Conservation (phyloP, 1,140 invertebrate species). For the Cyrtorhinus lividipennis region DNA sequence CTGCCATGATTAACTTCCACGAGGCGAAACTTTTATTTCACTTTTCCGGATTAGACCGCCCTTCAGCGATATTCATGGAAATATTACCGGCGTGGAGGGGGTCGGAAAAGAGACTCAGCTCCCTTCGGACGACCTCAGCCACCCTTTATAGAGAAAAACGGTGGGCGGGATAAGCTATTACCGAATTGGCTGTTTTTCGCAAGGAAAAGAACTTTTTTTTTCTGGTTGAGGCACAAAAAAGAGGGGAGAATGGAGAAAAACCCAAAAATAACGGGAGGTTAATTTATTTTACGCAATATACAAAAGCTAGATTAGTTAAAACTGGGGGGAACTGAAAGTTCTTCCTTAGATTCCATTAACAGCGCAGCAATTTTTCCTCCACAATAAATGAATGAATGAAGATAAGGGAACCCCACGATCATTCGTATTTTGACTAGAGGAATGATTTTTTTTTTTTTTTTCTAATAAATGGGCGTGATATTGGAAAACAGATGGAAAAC, state of each 20-base stretch:
- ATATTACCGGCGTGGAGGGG: neutral
- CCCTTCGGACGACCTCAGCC: no score
- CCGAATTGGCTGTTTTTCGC: constrained; percentile 6
- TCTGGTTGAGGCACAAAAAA: neutral
- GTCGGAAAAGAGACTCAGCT: no score
- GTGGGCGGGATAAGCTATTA: neutral
- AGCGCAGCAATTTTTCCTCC: neutral
- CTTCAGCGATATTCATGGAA: neutral
- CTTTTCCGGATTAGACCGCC: constrained; percentile 7
- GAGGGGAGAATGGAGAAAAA: neutral
- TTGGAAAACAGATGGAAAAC: no score
- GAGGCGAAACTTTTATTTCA: constrained; percentile 1
- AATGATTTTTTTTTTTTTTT: no score
- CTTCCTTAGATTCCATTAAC: neutral
- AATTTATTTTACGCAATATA: neutral
- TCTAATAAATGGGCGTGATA: no score
- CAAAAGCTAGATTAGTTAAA: neutral
- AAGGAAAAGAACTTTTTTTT: neutral
- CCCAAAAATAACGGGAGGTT: neutral
- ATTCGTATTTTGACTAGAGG: no score
- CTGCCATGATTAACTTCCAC: neutral
- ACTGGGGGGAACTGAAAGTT: neutral
- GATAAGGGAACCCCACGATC: no score
- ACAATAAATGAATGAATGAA: neutral
- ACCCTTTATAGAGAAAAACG: neutral